Conservation (phyloP, 2,888 invertebrate genomes). For the Noctua pronuba region DNA sequence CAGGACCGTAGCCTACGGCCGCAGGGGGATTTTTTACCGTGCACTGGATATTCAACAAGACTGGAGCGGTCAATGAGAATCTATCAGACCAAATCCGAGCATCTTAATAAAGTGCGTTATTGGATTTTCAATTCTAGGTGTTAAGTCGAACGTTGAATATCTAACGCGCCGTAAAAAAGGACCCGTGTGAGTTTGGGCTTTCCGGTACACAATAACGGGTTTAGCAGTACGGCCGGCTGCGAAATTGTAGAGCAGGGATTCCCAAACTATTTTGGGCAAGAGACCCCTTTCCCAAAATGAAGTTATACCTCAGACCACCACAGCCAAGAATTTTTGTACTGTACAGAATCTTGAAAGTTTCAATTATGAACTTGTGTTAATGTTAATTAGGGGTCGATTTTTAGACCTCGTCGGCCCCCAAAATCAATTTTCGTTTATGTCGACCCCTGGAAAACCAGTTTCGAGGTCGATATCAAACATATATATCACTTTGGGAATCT, state of each 20-base stretch:
- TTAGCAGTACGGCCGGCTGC: conserved; percentile 26
- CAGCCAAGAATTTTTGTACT: too few relatives aligned
- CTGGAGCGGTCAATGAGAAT: not conserved
- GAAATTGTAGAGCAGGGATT: conserved; percentile 35
- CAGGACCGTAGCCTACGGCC: not conserved
- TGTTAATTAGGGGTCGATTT: too few relatives aligned
- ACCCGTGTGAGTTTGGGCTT: not conserved
- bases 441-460: too few relatives aligned
- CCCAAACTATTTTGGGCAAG: too few relatives aligned
- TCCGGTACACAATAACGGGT: conserved; percentile 27
- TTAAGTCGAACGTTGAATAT: not conserved
- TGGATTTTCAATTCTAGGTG: not conserved
- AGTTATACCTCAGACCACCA: too few relatives aligned
- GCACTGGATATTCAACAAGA: not conserved
- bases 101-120: not conserved
- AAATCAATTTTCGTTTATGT: too few relatives aligned
- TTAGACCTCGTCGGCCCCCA: too few relatives aligned
- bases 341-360: too few relatives aligned
- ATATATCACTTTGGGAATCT: too few relatives aligned
- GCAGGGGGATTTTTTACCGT: not conserved
- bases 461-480: too few relatives aligned
- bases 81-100: not conserved
- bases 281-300: too few relatives aligned
- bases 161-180: not conserved
- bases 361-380: too few relatives aligned